These are phyloP conservation scores for Apotomis betuletana DNA, from an alignment of 2,888 invertebrate genomes.

Conservation along the genomic window DNA sequence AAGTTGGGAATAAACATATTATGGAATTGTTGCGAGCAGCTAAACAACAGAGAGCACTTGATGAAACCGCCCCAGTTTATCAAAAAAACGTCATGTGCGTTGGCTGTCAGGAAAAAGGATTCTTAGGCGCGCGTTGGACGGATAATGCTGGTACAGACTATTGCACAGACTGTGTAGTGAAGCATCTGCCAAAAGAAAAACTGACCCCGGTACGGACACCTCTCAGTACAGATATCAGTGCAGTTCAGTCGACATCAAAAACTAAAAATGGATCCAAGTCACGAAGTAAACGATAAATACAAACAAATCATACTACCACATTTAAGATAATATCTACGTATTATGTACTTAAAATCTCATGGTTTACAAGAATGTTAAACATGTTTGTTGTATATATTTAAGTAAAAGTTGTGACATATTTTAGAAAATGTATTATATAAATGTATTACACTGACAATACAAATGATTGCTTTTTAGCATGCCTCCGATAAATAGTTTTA, in stretches of 20 bases:
- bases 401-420: too few relatives aligned
- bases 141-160: conserved; percentile 78
- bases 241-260: neutral
- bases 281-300: conserved; percentile 1
- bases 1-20: conserved; percentile 60
- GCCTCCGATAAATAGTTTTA: too few relatives aligned
- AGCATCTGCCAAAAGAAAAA: conserved; percentile 68
- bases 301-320: too few relatives aligned
- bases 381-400: too few relatives aligned
- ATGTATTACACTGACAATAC: too few relatives aligned
- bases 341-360: too few relatives aligned
- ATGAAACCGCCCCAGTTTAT: conserved; percentile 72
- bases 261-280: neutral
- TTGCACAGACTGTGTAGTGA: conserved; percentile 77
- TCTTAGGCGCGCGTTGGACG: conserved; percentile 77
- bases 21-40: conserved; percentile 71
- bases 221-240: conserved; percentile 35
- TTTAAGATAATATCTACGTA: too few relatives aligned
- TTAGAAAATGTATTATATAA: too few relatives aligned
- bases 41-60: conserved; percentile 71
- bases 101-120: conserved; percentile 73
- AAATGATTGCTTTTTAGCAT: too few relatives aligned
- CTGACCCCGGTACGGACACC: conserved; percentile 67
- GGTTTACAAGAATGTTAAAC: too few relatives aligned
- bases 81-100: conserved; percentile 76